Base-by-base conservation (phyloP, 1,140 invertebrate species). In the Himalopsyche phryganea region DNA sequence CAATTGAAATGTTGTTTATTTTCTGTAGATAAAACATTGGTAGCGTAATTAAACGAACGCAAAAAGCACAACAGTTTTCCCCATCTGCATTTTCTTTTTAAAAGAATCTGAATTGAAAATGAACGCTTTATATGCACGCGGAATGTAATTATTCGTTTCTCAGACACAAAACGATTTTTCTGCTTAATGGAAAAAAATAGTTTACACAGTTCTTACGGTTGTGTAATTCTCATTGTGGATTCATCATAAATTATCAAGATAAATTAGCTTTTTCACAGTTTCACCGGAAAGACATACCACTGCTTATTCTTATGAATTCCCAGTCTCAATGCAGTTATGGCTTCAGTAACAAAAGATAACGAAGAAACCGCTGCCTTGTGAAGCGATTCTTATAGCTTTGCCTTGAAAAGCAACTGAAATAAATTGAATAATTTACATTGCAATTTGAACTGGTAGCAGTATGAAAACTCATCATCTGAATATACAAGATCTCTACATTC, bases 391-490 rank as follows among this genome's bases (percentile, higher is more conserved):
- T 55, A 38, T 28, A 35, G 41, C 36, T 33, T 33, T 41, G 57
- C 32, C 32, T 28, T 14, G 47, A 52, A 59, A 54, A 54, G 45
- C 46, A 45, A 53, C 58, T 50, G 50, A 54, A 60, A 60, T 60
- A 53, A 60, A 54, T 54, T 60, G 58, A 60, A 60, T 60, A 60
- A 60, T 60, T 60, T 60, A 54, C 50, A 50, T 58, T 13, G 56
- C 33, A 58, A 58, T 50, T 58, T 49, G 36, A 48, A 35, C 47
- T 48, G 33, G 41, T 23, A 35, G 23, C 11, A 33, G 40, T 23
- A 18, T 53, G 51, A 53, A 44, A 53, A 53, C 45, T 41, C 35
- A 41, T 32, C 51, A 45, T 53, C 19, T 44, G 38, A 42, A 51
- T 41, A 28, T 28, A 28, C 23, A 28, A 28, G 9, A 28, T 9